Base-by-base conservation (phyloP, 2,113 vertebrate species). In the Cairina moschata region DNA sequence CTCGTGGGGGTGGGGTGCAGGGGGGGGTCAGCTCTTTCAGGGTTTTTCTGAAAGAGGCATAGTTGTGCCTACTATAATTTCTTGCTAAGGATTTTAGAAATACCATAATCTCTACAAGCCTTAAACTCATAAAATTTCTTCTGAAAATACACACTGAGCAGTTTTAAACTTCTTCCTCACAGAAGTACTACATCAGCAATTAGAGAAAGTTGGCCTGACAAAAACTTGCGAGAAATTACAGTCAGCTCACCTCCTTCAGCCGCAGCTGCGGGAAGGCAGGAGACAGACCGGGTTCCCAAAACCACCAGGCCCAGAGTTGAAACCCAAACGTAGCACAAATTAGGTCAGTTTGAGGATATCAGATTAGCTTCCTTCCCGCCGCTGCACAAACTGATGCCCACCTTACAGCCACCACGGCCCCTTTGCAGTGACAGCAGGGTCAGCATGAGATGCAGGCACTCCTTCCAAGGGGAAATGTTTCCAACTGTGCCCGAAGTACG, bases 401-500 rank as follows among this genome's bases (percentile, higher is more conserved):
- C 65, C 69, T 94, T 20, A 60, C 32, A 2, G 80, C 48, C 65
- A 93, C 46, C 48, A 20, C 29, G 13, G 36, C 17, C 60, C n/a
- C 60, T 46, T 2, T 0, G 1, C 34, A 2, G 8, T 0, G 32
- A 58, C 4, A 42, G 62, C 60, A 68, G 48, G 78, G 32, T 12
- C 4, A 0, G 84, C 48, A 56, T 0, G 0, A 84, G 76, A 28
- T 81, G 69, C 28, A 72, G 32, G 28, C 4, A 3, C 7, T 52
- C 74, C 58, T 25, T 86, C 26, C 8, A 78, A 86, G 52, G 56
- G 38, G 52, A 67, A 88, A 56, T 76, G 78, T 40, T 87, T 86
- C 55, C 77, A 90, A 88, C 68, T 68, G 52, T 86, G 80, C 11
- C 66, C 62, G 48, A 86, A 83, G 67, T 10, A 56, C 4, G 0